Conservation (phyloP, 2,888 invertebrate species). For the Microplitis deprimator region DNA sequence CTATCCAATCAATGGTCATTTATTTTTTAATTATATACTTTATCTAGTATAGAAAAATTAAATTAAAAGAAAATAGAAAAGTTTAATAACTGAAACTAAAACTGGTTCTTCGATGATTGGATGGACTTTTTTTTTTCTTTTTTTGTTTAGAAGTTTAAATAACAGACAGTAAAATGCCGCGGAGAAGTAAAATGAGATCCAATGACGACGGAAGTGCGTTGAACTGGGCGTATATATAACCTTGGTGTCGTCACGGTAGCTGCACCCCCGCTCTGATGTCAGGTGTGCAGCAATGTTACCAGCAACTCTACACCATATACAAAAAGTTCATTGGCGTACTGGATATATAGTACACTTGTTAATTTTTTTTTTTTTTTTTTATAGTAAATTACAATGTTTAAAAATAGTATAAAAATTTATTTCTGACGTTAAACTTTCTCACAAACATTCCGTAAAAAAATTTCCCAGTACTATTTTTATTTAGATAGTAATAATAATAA, state of each 20-base stretch:
- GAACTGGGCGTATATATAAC: constrained; percentile 63
- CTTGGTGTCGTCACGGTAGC: constrained; percentile 67
- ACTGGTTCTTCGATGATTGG: neutral
- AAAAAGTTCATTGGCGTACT: constrained; percentile 46
- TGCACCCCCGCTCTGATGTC: constrained; percentile 62
- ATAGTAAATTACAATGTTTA: neutral
- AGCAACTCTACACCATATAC: constrained; percentile 40
- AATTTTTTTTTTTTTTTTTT: neutral
- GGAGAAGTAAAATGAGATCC: constrained; percentile 46
- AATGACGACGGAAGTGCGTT: constrained; percentile 65
- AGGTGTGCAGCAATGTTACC: constrained; percentile 57
- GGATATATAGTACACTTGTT: neutral
- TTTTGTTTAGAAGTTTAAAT: neutral
- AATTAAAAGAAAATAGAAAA: neutral
- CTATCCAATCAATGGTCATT: neutral
- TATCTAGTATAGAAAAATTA: neutral
- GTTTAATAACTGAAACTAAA: neutral
- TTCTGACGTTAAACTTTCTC: neutral
- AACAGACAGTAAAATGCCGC: neutral
- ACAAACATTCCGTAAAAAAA: too few relatives aligned
- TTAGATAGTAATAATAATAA: too few relatives aligned
- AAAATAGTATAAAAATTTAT: neutral
- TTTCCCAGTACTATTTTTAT: too few relatives aligned
- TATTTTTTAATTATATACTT: constrained; percentile 3
- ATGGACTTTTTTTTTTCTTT: neutral